Base-by-base conservation (phyloP, 1,140 invertebrate genomes). In the Drosophila parvula region DNA sequence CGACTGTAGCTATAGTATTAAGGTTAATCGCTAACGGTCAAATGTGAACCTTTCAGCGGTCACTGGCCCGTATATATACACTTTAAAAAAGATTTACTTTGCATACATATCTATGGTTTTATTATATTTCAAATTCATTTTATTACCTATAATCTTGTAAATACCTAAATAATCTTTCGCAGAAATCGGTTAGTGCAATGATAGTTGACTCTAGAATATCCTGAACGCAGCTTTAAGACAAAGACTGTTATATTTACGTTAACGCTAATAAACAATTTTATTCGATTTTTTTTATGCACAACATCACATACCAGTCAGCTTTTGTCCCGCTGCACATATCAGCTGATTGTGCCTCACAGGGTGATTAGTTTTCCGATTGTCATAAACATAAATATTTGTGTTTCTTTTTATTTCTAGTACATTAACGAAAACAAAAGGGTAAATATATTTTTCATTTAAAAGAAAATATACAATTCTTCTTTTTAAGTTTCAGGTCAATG, bases 11-110 rank as follows among this genome's bases (percentile, higher is more conserved):
- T 34, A 12, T 12, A n/a, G 32, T 55, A 55, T 61, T 64, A 34
- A 61, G 61, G 61, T 61, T 43, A 60, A 60, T 63, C 55, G 16
- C 28, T 7, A 34, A 10, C 14, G 55, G 28, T 32, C 38, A 43
- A 61, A 34, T 43, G 36, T 27, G 38, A 12, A 12, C 8, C 32
- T 36, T 38, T 4, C 32, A 0, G 18, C 12, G 51, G 51, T 55
- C 34, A 55, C 14, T 38, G 34, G 12, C 50, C 16, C 6, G 0
- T 32, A 32, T 30, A 50, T 11, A 18, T 43, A 43, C 10, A 10
- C 1, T 44, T 22, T 22, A 11, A 44, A 22, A 10, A 8, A 18
- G 9, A 10, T 1, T 10, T 16, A 16, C 22, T 22, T 43, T 0
- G 9, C 9, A 16, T 43, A 43, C 9, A 9, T 1, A 9, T 43